These are phyloP conservation scores for Drosophila murphyi DNA, from an alignment of 1,140 invertebrate genomes.

Conservation along the genomic window DNA sequence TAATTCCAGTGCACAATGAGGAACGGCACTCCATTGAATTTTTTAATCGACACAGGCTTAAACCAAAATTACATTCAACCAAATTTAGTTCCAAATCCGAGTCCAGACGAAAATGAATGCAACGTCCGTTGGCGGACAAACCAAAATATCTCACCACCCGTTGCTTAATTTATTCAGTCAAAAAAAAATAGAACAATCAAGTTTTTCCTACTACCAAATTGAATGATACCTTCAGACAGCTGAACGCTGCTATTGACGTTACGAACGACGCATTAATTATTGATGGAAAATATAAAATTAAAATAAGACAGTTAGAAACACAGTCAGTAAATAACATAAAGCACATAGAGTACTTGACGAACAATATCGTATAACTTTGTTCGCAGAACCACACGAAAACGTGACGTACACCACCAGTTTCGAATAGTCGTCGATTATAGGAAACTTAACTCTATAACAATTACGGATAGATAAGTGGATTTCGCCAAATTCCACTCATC, in stretches of 20 bases:
- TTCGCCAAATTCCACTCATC: not conserved
- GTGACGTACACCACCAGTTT: no score
- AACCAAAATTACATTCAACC: constrained; percentile 16
- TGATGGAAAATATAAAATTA: no score
- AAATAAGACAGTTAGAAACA: no score
- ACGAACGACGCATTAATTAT: no score
- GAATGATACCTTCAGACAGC: no score
- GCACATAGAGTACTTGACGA: no score
- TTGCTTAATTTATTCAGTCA: not conserved
- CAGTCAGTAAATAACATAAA: no score
- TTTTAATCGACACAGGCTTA: constrained; percentile 11
- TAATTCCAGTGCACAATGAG: constrained; percentile 3
- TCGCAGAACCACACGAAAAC: no score
- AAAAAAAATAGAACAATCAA: not conserved
- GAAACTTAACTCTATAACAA: no score
- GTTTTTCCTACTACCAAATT: constrained; percentile 2
- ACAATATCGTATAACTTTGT: no score
- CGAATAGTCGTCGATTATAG: no score
- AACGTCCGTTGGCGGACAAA: constrained; percentile 18
- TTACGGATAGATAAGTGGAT: not conserved
- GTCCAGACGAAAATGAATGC: not conserved
- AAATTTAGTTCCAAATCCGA: constrained; percentile 4
- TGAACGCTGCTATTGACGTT: no score
- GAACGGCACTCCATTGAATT: constrained; percentile 1
- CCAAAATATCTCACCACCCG: constrained; percentile 11